phyloP scores from a whole-genome alignment of 2,113 vertebrate genomes.

The Tyto alba region DNA sequence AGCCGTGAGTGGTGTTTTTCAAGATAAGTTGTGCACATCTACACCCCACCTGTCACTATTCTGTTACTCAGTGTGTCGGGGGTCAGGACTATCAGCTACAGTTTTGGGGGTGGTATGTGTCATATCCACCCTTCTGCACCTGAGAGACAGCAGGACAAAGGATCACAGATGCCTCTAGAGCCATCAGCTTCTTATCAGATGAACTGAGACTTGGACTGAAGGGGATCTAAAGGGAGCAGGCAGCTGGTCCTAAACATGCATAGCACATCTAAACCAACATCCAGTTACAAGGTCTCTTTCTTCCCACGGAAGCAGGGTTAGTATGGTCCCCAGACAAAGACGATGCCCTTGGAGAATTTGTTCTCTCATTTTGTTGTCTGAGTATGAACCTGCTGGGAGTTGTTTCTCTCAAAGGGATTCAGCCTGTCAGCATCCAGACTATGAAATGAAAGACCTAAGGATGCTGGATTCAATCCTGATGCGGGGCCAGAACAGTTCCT shows the following conservation, averaged over 20 bases:
- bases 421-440: background rate
- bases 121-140: background rate
- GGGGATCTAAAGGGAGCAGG: background rate
- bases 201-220: background rate
- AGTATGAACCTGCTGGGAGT: background rate
- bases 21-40: background rate
- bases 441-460: background rate
- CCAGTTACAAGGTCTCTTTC: background rate
- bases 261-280: background rate
- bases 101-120: background rate
- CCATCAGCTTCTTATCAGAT: background rate
- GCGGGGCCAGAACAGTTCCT: background rate
- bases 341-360: background rate
- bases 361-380: background rate
- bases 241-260: background rate
- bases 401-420: background rate
- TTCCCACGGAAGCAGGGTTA: background rate
- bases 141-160: background rate
- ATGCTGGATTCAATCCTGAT: background rate
- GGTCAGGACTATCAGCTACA: background rate
- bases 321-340: background rate
- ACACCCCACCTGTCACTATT: background rate
- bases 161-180: background rate
- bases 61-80: background rate
- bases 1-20: background rate